Evolutionary conservation across 2,888 invertebrate species (phyloP), one percentile per base, ranked within the genome.

Genomic region (Ligdia adustata): DNA sequence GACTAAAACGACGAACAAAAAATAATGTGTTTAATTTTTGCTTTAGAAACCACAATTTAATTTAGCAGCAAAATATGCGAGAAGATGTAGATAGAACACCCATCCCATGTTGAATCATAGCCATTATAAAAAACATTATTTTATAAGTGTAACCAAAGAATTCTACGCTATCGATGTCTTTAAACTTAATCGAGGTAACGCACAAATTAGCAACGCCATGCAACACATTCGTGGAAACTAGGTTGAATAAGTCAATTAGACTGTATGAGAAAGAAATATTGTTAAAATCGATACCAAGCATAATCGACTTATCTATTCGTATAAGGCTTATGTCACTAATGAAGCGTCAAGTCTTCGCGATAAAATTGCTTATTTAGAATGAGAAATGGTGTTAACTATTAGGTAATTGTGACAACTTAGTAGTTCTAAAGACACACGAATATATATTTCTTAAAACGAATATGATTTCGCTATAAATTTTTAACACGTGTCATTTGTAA

Each of bases 201-300:
- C 32, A 33, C 31, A 14, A 14, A 28, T 42, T 37, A 26, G 9
- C 26, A 9, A 32, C 42, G 38, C 48, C 42, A 43, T 43, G 38
- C 16, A 49, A 38, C 33, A 9, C 11, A 24, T 20, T 33, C 22
- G 34, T 42, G 37, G 48, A 42, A 42, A 42, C 42, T 37, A 24
- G 42, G 38, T 43, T 20, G 15, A 18, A 32, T 42, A 32, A 43
- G 42, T 33, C 22, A 47, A 41, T 27, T 13, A 5, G 5, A 3
- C 39, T 15, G 3, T 14, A 16, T 5, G 3, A 16, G 3, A 7
- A 15, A 24, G 1, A 26, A 26, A 35, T n/a, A 24, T 15, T 15
- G 9, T 26, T 2, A 2, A 27, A 13, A 16, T 18, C 28, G 6
- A 28, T 28, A 31, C n/a, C n/a, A n/a, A n/a, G n/a, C n/a, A n/a